A percentile compares a stretch with the other conserved stretches of the same genome.
These are phyloP conservation scores for Graptemys geographica DNA, from an alignment of 2,797 vertebrate species.

Conservation along the genomic window DNA sequence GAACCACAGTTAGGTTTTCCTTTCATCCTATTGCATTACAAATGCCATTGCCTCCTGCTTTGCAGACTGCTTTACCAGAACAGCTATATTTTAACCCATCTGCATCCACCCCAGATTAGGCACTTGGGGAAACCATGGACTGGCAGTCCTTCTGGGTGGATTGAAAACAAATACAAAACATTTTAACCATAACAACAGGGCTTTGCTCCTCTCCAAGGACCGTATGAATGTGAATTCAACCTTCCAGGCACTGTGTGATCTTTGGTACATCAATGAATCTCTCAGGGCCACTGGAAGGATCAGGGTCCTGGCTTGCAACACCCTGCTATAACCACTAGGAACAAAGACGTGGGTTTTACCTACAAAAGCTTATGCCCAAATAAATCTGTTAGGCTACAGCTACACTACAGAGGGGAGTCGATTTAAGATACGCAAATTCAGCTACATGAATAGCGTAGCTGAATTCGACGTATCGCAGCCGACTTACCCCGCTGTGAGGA, in stretches of 20 bases:
- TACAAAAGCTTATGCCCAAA: no score
- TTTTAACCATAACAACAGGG: not conserved
- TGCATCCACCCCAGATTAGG: not conserved
- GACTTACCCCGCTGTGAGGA: no score
- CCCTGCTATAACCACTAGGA: not conserved
- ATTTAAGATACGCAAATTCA: no score
- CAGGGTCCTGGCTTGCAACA: not conserved
- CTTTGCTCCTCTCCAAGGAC: not conserved
- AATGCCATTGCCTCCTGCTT: not conserved
- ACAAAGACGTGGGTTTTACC: no score
- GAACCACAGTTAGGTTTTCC: not conserved
- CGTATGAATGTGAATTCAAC: not conserved
- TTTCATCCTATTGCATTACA: not conserved
- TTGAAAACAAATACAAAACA: not conserved
- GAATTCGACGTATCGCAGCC: no score
- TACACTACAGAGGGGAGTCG: no score
- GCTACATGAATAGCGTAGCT: no score
- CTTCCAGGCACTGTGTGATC: not conserved
- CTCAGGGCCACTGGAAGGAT: not conserved
- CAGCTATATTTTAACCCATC: not conserved
- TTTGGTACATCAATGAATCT: not conserved
- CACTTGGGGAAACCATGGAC: not conserved
- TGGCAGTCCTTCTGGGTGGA: no score
- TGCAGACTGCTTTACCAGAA: not conserved
- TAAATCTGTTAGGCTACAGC: no score